Evolutionary conservation across 2,888 invertebrate species (phyloP), one percentile per base, ranked within the genome.

Genomic region (Labia minor): DNA sequence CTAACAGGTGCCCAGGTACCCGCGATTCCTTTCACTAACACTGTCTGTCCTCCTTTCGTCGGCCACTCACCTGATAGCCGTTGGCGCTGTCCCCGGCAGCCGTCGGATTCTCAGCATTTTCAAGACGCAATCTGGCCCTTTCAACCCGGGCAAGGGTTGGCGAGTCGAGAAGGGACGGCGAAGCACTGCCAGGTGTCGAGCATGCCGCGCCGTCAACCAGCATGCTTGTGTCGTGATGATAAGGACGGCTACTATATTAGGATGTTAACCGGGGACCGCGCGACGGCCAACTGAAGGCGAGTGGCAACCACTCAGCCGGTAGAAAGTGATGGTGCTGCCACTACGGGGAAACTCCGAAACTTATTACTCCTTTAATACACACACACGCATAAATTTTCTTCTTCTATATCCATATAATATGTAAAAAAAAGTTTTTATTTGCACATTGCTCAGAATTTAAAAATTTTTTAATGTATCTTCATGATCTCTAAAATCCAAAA

Each of bases 81-180:
- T 66, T 67, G 62, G 69, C 64, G 21, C 67, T 65, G 16, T 49
- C 49, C 16, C 49, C 49, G 2, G 49, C 49, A 16, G 49, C 14
- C 19, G 65, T 61, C 10, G 67, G 68, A 19, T 65, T 63, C 14
- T 63, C 64, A n/a, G 64, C 67, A 0, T 67, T 67, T 21, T 70
- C 70, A 11, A 69, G 69, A 3, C 70, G 67, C 19, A 68, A 64
- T 65, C 82, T 79, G 62, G 83, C 84, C 72, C 83, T 80, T 75
- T 83, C 82, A 68, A 83, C 84, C 72, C 83, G 78, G 69, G 82
- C 83, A 73, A 84, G 77, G 71, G 83, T 83, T 70, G 83, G 84
- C 70, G 83, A 84, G 74, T 84, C 83, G 73, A 83, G 77, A 71
- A 84, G 81, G 67, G 82, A 81, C 68, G 81, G 78, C 8, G 80